These are phyloP conservation scores for Hetaerina americana DNA, from an alignment of 1,140 invertebrate species.

Conservation along the genomic window DNA sequence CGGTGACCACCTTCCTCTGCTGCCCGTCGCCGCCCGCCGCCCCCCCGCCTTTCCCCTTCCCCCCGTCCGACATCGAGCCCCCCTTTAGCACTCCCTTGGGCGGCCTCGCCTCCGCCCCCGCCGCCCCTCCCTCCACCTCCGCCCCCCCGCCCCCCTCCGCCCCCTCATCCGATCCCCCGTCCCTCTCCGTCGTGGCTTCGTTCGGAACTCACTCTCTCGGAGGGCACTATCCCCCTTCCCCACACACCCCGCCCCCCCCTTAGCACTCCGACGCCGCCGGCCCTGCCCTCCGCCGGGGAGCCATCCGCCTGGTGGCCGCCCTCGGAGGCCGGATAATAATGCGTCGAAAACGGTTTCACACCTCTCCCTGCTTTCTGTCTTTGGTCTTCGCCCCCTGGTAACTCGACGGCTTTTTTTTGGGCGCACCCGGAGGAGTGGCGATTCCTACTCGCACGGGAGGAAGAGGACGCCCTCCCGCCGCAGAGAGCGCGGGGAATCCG, in stretches of 20 bases:
- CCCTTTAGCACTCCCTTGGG: not conserved
- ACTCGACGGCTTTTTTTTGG: no score
- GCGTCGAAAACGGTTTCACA: no score
- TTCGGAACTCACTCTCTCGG: no score
- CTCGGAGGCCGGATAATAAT: no score
- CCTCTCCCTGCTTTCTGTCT: no score
- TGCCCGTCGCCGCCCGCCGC: not conserved
- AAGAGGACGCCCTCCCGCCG: no score
- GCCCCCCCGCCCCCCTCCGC: not conserved
- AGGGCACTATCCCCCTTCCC: not conserved
- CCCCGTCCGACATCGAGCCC: not conserved
- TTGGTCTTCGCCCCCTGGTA: no score
- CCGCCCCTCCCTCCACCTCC: not conserved
- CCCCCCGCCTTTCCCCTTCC: not conserved
- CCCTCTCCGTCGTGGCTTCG: not conserved
- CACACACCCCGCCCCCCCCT: not conserved
- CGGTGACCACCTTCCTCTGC: not conserved
- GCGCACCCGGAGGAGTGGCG: no score
- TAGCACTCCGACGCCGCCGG: not conserved
- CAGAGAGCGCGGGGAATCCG: no score
- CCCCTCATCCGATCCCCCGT: not conserved
- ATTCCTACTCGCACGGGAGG: no score
- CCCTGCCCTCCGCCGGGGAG: not conserved
- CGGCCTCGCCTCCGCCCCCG: not conserved
- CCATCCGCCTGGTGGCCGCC: not conserved